Conservation (phyloP, 2,888 invertebrate species). For the Lasioglossum villosulum region DNA sequence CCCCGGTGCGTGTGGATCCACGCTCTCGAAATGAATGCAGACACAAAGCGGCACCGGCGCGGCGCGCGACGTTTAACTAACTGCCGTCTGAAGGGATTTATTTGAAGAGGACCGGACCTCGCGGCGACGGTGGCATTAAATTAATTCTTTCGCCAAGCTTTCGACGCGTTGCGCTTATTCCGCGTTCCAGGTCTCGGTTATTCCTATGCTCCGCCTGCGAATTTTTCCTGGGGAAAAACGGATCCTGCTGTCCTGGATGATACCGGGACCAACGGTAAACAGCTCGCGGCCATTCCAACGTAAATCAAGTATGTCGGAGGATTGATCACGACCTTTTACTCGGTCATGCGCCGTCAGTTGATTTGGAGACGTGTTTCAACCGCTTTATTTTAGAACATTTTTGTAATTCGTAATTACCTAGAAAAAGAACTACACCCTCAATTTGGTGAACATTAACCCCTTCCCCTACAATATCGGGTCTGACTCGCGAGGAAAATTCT, state of each 20-base stretch:
- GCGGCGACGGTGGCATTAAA: not conserved
- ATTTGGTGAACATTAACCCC: too few species aligned
- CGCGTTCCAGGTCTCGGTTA: too few species aligned
- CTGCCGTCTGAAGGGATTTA: not conserved
- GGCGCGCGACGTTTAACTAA: constrained; percentile 11
- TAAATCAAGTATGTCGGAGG: constrained; percentile 21
- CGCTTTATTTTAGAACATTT: too few species aligned
- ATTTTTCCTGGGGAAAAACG: too few species aligned
- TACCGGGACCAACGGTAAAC: not conserved
- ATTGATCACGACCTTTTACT: too few species aligned
- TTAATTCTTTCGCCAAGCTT: constrained; percentile 23
- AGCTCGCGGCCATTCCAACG: constrained; percentile 29
- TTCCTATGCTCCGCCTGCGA: not conserved
- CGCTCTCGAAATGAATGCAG: constrained; percentile 6
- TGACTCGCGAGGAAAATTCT: too few species aligned
- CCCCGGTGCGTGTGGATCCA: too few species aligned
- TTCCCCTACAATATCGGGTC: too few species aligned
- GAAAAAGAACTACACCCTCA: too few species aligned
- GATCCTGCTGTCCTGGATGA: not conserved
- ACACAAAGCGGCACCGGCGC: not conserved
- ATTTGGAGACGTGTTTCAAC: too few species aligned
- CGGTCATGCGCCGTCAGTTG: too few species aligned
- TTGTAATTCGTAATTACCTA: too few species aligned
- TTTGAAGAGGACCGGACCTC: not conserved
- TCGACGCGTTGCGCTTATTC: constrained; percentile 4